Evolutionary conservation across 2,888 invertebrate genomes (phyloP).

Genomic region (Synanthedon formicaeformis): DNA sequence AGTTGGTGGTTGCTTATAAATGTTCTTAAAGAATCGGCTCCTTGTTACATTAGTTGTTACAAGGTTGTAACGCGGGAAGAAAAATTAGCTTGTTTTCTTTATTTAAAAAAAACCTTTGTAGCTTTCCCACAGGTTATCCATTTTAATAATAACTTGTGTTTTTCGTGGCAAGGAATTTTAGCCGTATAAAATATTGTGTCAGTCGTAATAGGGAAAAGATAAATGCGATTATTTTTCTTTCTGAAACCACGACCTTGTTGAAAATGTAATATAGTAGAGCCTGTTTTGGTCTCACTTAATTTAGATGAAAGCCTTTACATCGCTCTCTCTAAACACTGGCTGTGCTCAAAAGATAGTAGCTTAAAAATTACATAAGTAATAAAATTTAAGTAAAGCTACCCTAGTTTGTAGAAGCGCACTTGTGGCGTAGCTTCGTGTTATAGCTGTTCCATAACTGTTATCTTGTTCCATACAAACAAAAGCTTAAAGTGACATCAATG

Average conservation of each 20-base stretch:
- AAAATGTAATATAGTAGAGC: not conserved
- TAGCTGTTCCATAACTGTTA: too few relatives aligned
- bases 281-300: not conserved
- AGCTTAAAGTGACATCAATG: not conserved
- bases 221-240: not conserved
- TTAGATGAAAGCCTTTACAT: not conserved
- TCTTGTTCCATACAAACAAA: not conserved
- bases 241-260: not conserved
- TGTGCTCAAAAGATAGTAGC: not conserved
- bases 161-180: too few relatives aligned
- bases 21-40: conserved; percentile 1
- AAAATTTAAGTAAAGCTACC: not conserved
- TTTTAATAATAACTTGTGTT: too few relatives aligned
- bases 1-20: conserved; percentile 4
- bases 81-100: too few relatives aligned
- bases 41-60: not conserved
- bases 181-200: too few relatives aligned
- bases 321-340: not conserved
- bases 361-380: not conserved
- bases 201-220: too few relatives aligned
- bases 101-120: too few relatives aligned
- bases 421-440: too few relatives aligned
- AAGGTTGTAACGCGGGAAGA: too few relatives aligned
- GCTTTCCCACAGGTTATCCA: too few relatives aligned
- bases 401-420: not conserved